Conservation (phyloP, 2,797 vertebrate species). For the Eleutherodactylus coqui region DNA sequence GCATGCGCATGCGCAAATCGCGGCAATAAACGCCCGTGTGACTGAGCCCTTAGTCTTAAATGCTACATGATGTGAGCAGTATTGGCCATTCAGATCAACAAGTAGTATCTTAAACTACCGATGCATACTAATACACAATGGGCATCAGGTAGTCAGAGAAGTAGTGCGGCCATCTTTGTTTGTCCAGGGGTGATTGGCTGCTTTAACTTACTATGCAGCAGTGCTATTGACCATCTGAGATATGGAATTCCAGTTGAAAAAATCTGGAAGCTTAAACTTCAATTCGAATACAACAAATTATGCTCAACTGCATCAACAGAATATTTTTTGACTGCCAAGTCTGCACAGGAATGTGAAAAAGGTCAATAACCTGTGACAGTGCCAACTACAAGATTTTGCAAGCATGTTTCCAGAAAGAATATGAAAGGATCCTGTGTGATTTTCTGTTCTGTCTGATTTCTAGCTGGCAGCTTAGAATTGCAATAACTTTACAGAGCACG, state of each 20-base stretch:
- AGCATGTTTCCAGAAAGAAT: not conserved
- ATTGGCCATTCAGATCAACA: too few relatives aligned
- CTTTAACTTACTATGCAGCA: not conserved
- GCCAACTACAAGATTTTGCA: not conserved
- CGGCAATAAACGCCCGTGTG: too few relatives aligned
- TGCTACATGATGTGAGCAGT: too few relatives aligned
- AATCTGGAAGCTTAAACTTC: not conserved
- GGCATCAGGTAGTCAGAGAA: too few relatives aligned
- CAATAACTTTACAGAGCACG: not conserved
- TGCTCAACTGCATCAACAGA: not conserved
- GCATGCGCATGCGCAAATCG: too few relatives aligned
- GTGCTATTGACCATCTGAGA: too few relatives aligned
- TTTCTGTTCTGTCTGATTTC: conserved; percentile 12
- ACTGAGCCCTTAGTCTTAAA: too few relatives aligned
- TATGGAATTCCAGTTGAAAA: not conserved
- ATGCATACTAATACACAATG: too few relatives aligned
- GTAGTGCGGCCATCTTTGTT: too few relatives aligned
- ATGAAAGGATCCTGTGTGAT: not conserved
- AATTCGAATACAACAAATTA: not conserved
- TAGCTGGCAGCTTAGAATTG: not conserved
- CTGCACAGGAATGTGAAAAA: not conserved
- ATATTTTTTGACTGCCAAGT: not conserved
- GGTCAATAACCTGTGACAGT: not conserved
- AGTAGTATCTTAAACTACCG: too few relatives aligned
- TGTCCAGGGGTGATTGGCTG: too few relatives aligned